phyloP scores from a whole-genome alignment of 2,888 invertebrate species.

The Hypselothyrea guttata region DNA sequence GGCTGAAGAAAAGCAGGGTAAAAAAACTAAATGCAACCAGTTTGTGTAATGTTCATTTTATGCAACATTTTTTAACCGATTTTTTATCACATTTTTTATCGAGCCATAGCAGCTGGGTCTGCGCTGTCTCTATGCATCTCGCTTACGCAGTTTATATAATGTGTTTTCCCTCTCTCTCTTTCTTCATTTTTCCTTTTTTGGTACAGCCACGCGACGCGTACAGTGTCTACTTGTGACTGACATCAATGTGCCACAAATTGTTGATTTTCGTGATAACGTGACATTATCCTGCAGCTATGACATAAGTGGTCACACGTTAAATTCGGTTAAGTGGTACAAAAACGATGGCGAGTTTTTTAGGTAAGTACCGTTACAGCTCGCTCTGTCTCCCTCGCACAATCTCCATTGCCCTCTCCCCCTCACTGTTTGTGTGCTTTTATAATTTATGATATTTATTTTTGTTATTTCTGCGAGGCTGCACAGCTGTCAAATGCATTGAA shows the following conservation, averaged over 20 bases:
- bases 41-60: constrained; percentile 31
- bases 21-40: constrained; percentile 40
- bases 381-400: not conserved
- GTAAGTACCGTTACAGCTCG: constrained; percentile 66
- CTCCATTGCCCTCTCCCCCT: not conserved
- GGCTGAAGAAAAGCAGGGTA: not conserved
- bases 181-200: constrained; percentile 12
- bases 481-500: constrained; percentile 66
- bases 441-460: constrained; percentile 68
- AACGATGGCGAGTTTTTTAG: constrained; percentile 83
- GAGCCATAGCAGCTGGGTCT: not conserved
- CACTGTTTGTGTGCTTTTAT: constrained; percentile 33
- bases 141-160: not conserved
- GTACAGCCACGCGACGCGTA: constrained; percentile 65
- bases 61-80: constrained; percentile 57
- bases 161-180: constrained; percentile 3
- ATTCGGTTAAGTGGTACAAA: constrained; percentile 83
- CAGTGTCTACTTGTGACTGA: constrained; percentile 80
- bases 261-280: constrained; percentile 82
- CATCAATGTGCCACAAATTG: constrained; percentile 82
- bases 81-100: constrained; percentile 54
- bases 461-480: constrained; percentile 45
- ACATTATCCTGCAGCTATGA: constrained; percentile 83
- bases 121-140: not conserved
- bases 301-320: constrained; percentile 82